A percentile compares a stretch with the other conserved stretches of the same genome.
These are phyloP conservation scores for Merodon equestris DNA, from an alignment of 2,888 invertebrate species.

Conservation along the genomic window DNA sequence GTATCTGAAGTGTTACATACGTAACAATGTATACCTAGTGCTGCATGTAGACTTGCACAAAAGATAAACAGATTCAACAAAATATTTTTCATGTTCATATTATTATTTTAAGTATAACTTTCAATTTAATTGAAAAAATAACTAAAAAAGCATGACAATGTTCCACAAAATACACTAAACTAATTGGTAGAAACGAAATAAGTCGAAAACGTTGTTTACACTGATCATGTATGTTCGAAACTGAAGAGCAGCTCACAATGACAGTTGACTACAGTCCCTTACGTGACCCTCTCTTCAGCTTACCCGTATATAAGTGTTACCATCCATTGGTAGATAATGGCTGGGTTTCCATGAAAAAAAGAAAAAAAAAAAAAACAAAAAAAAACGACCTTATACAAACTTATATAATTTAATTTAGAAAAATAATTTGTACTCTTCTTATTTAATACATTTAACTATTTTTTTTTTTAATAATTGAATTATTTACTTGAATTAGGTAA, in stretches of 20 bases:
- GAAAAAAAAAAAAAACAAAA: too few species aligned
- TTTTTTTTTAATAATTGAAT: too few species aligned
- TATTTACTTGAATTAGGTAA: too few species aligned
- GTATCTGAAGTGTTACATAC: constrained; percentile 92
- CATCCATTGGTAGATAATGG: too few species aligned
- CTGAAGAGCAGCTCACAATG: constrained; percentile 43
- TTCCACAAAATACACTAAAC: constrained; percentile 6
- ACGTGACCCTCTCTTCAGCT: too few species aligned
- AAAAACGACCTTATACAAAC: too few species aligned
- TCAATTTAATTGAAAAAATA: constrained; percentile 4
- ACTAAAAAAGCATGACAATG: neutral
- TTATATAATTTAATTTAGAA: too few species aligned
- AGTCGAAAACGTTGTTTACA: neutral
- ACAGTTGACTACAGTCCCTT: constrained; percentile 11
- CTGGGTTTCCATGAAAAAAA: too few species aligned
- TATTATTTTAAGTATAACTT: constrained; percentile 19
- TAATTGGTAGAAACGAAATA: neutral
- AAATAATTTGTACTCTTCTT: too few species aligned
- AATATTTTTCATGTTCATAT: constrained; percentile 28
- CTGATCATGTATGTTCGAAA: constrained; percentile 40
- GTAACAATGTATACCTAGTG: constrained; percentile 88
- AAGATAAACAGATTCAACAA: constrained; percentile 35
- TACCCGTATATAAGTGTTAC: too few species aligned
- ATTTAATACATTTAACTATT: too few species aligned
- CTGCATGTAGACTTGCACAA: constrained; percentile 76